Percentiles rank a stretch among this genome's conserved stretches.
These are phyloP conservation scores for Leptopilina clavipes DNA, from an alignment of 1,140 invertebrate genomes.

Conservation along the genomic window DNA sequence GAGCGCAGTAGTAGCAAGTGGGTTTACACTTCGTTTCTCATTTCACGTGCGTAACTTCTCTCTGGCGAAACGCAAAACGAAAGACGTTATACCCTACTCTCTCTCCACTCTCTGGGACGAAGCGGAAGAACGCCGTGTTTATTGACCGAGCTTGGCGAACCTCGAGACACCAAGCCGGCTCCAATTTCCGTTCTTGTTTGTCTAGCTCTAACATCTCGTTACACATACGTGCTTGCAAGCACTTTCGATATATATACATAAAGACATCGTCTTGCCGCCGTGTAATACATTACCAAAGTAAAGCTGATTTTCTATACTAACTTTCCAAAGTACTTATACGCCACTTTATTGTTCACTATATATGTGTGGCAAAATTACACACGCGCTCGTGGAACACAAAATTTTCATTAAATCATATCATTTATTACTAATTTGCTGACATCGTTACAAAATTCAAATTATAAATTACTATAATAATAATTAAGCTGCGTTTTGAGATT, in stretches of 20 bases:
- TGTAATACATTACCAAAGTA: not conserved
- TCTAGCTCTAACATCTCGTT: slow-evolving; percentile 48
- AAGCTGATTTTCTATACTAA: not conserved
- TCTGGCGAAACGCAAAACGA: not conserved
- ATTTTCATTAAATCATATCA: too few species aligned
- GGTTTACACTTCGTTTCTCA: slow-evolving; percentile 21
- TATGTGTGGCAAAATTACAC: too few species aligned
- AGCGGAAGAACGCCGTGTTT: slow-evolving; percentile 34
- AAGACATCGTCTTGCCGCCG: not conserved
- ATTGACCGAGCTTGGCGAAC: slow-evolving; percentile 34
- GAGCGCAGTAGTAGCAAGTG: not conserved
- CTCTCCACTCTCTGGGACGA: not conserved
- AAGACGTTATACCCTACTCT: slow-evolving; percentile 1
- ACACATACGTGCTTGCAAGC: slow-evolving; percentile 35
- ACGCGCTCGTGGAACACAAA: too few species aligned
- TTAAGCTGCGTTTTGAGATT: too few species aligned
- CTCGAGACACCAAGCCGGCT: slow-evolving; percentile 41
- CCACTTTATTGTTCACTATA: too few species aligned
- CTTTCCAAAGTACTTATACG: not conserved
- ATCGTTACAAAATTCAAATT: too few species aligned
- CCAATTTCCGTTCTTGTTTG: slow-evolving; percentile 57
- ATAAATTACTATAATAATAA: too few species aligned
- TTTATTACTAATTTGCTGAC: too few species aligned
- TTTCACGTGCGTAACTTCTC: slow-evolving; percentile 25
- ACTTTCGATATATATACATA: not conserved